A percentile compares a stretch with the other conserved stretches of the same genome.
Conservation (phyloP, 2,797 vertebrate species). For the Coregonus sp. region DNA sequence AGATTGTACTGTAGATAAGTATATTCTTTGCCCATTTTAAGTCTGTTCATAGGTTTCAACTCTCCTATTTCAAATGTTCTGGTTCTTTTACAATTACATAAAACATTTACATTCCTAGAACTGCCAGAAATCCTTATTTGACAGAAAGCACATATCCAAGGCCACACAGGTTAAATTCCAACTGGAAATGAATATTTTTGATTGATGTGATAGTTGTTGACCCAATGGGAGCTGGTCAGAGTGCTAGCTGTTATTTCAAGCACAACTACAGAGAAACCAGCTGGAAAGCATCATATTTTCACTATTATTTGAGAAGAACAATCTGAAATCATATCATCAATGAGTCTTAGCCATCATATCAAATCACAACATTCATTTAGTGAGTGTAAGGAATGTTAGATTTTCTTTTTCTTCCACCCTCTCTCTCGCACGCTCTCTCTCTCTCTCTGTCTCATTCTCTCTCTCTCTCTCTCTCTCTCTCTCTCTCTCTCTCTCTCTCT, state of each 20-base stretch:
- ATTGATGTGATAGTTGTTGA: slow-evolving; percentile 3
- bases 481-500: no score
- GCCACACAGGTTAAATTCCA: slow-evolving; percentile 14
- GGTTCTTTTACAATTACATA: neutral
- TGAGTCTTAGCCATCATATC: slow-evolving; percentile 9
- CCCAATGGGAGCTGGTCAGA: neutral
- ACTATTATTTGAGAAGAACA: neutral
- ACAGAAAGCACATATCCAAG: neutral
- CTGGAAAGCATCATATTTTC: neutral
- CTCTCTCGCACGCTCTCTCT: slow-evolving; percentile 4
- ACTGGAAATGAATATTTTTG: neutral
- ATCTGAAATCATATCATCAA: neutral
- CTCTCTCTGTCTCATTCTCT: slow-evolving; percentile 8
- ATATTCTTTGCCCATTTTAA: neutral
- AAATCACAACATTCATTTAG: slow-evolving; percentile 30
- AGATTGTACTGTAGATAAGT: no score
- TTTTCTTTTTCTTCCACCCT: neutral
- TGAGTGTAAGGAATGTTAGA: neutral
- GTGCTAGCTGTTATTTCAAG: neutral
- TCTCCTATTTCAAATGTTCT: neutral
- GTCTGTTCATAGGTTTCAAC: neutral
- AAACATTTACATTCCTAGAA: neutral
- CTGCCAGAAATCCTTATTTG: neutral
- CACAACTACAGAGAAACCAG: neutral
- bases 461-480: neutral